Conservation (phyloP, 2,888 invertebrate genomes). For the Myopa tessellatipennis region DNA sequence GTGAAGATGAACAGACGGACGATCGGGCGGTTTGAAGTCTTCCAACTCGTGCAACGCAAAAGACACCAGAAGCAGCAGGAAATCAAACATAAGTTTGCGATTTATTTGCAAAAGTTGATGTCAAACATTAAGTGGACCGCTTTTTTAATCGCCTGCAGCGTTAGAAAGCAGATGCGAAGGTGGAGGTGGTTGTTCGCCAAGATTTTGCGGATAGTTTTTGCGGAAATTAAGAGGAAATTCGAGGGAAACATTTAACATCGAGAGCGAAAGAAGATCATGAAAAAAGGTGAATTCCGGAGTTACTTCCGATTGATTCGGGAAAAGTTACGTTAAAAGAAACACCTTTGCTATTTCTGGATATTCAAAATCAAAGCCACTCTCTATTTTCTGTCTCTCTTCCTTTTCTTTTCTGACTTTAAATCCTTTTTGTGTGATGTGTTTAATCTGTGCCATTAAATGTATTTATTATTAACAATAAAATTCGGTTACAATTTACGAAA, state of each 20-base stretch:
- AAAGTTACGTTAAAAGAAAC: too few relatives aligned
- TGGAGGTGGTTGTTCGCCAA: not conserved
- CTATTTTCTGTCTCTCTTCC: too few relatives aligned
- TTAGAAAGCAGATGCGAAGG: not conserved
- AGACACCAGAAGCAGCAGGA: not conserved
- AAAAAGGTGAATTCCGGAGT: too few relatives aligned
- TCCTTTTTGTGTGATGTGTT: too few relatives aligned
- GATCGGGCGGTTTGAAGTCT: not conserved
- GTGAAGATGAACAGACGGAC: not conserved
- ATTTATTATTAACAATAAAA: too few relatives aligned
- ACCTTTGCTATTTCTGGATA: not conserved
- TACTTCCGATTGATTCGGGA: too few relatives aligned
- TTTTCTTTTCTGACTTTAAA: not conserved
- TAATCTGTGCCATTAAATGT: too few relatives aligned
- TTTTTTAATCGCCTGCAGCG: not conserved
- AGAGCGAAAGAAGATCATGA: not conserved
- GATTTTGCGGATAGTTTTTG: not conserved
- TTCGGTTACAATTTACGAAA: too few relatives aligned
- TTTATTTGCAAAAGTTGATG: constrained; percentile 20
- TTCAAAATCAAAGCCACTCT: not conserved
- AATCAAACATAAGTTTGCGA: constrained; percentile 22
- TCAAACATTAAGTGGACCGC: constrained; percentile 9
- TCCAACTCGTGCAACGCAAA: not conserved
- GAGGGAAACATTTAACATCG: not conserved
- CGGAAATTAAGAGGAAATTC: not conserved